Conservation (phyloP, 92 coral and sea anemone species). For the Diadumene lineata region DNA sequence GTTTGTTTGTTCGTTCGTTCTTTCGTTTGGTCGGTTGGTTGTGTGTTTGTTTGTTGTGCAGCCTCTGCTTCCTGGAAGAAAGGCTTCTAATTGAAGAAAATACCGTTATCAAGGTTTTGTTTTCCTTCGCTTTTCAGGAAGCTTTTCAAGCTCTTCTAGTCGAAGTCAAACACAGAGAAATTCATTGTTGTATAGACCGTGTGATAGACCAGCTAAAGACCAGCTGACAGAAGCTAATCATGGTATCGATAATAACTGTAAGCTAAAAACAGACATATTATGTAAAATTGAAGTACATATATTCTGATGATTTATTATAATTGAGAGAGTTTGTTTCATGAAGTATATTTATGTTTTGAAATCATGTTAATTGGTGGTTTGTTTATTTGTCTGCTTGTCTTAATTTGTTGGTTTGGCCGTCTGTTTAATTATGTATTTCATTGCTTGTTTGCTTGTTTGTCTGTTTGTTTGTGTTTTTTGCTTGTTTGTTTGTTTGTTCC, state of each 20-base stretch:
- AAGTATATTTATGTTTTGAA: not conserved
- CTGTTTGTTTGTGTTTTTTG: not conserved
- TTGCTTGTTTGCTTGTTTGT: not conserved
- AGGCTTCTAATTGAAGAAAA: too few relatives aligned
- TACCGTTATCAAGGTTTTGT: too few relatives aligned
- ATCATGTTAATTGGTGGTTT: not conserved
- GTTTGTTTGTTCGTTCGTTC: too few relatives aligned
- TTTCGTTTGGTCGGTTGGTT: too few relatives aligned
- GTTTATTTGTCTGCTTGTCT: not conserved
- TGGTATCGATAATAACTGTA: too few relatives aligned
- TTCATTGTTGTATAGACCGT: constrained; percentile 3
- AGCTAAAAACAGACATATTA: too few relatives aligned
- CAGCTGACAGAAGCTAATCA: not conserved
- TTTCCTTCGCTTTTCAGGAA: not conserved
- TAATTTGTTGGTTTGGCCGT: not conserved
- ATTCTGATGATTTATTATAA: too few relatives aligned
- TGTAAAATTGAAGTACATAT: too few relatives aligned
- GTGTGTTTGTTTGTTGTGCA: too few relatives aligned
- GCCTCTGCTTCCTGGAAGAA: too few relatives aligned
- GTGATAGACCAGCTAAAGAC: not conserved
- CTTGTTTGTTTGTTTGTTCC: not conserved
- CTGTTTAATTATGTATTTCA: not conserved
- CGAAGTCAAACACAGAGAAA: constrained; percentile 7
- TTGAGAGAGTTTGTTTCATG: not conserved
- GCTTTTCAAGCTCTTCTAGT: not conserved